Percentiles rank a stretch among this genome's conserved stretches.
phyloP scores from a whole-genome alignment of 2,888 invertebrate genomes.

The Cristatella mucedo region DNA sequence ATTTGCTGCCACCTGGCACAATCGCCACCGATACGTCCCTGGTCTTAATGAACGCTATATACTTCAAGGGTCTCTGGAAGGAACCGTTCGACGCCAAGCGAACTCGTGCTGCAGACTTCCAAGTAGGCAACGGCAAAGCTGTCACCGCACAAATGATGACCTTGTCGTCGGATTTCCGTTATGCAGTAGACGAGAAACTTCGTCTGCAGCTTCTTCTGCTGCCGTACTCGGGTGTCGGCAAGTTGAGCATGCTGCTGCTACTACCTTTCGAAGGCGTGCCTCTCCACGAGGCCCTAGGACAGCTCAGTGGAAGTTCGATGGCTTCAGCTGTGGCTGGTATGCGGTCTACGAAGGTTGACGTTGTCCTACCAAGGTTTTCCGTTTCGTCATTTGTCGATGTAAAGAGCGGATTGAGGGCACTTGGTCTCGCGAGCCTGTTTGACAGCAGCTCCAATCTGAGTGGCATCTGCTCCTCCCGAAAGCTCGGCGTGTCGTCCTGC shows the following conservation, averaged over 20 bases:
- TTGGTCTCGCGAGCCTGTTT: too few species aligned
- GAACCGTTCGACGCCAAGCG: conserved; percentile 44
- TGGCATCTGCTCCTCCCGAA: too few species aligned
- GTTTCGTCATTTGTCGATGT: too few species aligned
- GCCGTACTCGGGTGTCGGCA: conserved; percentile 46
- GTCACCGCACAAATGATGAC: conserved; percentile 55
- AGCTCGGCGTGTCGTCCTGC: conserved; percentile 12
- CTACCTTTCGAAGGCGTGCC: too few species aligned
- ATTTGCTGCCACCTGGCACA: conserved; percentile 49
- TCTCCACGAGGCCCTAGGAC: too few species aligned
- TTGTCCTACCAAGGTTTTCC: too few species aligned
- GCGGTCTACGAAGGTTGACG: too few species aligned
- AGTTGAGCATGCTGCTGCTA: conserved; percentile 23
- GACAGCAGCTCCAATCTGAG: too few species aligned
- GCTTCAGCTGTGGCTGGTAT: too few species aligned
- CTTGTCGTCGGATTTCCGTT: conserved; percentile 49
- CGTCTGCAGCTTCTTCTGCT: conserved; percentile 60
- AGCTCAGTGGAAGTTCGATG: too few species aligned
- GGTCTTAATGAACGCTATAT: conserved; percentile 41
- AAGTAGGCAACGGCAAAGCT: conserved; percentile 41
- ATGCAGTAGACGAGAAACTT: too few species aligned
- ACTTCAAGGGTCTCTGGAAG: conserved; percentile 41
- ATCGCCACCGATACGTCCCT: conserved; percentile 27
- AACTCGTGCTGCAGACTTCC: conserved; percentile 52
- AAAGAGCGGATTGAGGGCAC: too few species aligned